Evolutionary conservation across 2,113 vertebrate species (phyloP).

Genomic region (Megaleporinus macrocephalus): DNA sequence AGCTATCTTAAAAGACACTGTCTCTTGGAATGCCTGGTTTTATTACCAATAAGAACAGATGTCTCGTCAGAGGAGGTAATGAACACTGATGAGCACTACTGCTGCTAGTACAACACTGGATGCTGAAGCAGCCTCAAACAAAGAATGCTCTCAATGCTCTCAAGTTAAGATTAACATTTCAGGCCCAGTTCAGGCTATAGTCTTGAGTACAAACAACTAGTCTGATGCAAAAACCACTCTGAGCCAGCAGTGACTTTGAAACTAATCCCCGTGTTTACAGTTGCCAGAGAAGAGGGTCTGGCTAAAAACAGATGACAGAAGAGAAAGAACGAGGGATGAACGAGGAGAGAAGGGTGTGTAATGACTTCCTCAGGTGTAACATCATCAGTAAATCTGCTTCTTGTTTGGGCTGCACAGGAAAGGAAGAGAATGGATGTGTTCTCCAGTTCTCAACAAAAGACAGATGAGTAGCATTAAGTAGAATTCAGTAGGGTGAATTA

Average conservation of each 20-base stretch:
- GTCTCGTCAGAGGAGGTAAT: no score
- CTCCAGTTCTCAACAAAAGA: slow-evolving; percentile 14
- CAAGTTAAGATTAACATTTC: neutral
- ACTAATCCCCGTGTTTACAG: slow-evolving; percentile 16
- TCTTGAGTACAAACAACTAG: neutral
- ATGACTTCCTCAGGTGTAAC: slow-evolving; percentile 39
- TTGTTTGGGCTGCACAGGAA: neutral
- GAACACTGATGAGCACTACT: no score
- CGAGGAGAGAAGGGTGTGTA: slow-evolving; percentile 4
- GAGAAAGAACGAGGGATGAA: neutral
- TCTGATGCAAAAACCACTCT: slow-evolving; percentile 2
- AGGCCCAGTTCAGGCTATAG: neutral
- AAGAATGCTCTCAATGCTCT: no score
- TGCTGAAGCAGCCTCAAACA: no score
- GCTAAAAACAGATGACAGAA: slow-evolving; percentile 19
- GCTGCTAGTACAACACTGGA: no score
- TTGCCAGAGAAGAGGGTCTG: neutral
- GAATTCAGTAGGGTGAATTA: slow-evolving; percentile 12
- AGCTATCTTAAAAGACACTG: no score
- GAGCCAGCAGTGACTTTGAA: neutral
- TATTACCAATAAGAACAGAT: no score
- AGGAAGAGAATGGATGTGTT: neutral
- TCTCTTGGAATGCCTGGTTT: no score
- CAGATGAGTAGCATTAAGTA: slow-evolving; percentile 14
- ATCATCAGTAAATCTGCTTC: slow-evolving; percentile 13